phyloP scores from a whole-genome alignment of 2,888 invertebrate genomes.

The Dyspetes luteomarginatus region DNA sequence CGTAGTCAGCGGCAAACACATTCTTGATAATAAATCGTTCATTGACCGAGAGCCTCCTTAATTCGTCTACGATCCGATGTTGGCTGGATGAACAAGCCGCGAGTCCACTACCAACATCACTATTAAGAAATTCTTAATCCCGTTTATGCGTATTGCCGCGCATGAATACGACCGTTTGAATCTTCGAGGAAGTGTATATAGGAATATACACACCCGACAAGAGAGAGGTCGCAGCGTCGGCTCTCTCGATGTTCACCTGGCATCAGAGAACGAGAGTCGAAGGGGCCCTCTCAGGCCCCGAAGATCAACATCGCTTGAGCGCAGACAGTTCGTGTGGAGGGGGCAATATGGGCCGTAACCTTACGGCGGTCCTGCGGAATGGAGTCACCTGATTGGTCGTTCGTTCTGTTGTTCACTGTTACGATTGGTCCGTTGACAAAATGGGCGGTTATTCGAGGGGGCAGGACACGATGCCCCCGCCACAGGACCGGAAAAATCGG shows the following conservation, averaged over 20 bases:
- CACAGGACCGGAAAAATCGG: slow-evolving; percentile 54
- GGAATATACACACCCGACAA: too few relatives aligned
- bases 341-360: slow-evolving; percentile 13
- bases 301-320: slow-evolving; percentile 10
- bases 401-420: slow-evolving; percentile 20
- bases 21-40: too few relatives aligned
- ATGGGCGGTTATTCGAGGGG: slow-evolving; percentile 67
- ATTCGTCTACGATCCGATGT: too few relatives aligned
- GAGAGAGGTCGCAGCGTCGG: background rate
- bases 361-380: background rate
- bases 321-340: background rate
- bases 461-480: slow-evolving; percentile 40
- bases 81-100: too few relatives aligned
- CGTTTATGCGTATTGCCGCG: too few relatives aligned
- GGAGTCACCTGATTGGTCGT: slow-evolving; percentile 69
- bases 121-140: too few relatives aligned
- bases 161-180: too few relatives aligned
- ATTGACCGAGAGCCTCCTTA: too few relatives aligned
- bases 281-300: slow-evolving; percentile 19
- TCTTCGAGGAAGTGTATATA: slow-evolving; percentile 40
- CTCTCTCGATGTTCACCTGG: slow-evolving; percentile 44
- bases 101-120: too few relatives aligned
- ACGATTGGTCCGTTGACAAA: slow-evolving; percentile 65
- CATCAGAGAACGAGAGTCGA: slow-evolving; percentile 20
- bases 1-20: too few relatives aligned